These are phyloP conservation scores for Drosophila aff. DNA, from an alignment of 1,140 invertebrate species.

Conservation along the genomic window DNA sequence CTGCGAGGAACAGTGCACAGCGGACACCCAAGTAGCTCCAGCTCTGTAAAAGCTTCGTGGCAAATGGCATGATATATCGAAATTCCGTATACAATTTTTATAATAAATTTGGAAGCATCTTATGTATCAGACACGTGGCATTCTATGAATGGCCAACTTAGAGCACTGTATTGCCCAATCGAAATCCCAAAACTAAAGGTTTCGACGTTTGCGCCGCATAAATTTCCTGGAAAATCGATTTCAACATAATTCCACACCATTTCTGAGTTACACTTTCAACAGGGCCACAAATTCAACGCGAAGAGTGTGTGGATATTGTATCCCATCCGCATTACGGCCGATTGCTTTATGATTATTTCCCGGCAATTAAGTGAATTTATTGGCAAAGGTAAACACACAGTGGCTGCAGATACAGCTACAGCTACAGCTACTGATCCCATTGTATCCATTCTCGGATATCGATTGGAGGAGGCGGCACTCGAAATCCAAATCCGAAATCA, in stretches of 20 bases:
- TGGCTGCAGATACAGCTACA: conserved; percentile 22
- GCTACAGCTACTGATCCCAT: conserved; percentile 23
- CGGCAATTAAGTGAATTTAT: conserved; percentile 84
- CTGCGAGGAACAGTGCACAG: not conserved
- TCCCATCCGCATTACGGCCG: conserved; percentile 70
- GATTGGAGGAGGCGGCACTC: conserved; percentile 60
- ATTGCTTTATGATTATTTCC: conserved; percentile 85
- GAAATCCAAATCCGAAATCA: conserved; percentile 33
- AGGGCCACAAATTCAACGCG: conserved; percentile 45
- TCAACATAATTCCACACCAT: conserved; percentile 64
- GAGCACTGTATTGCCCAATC: conserved; percentile 10
- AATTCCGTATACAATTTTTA: not conserved
- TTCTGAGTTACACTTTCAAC: conserved; percentile 64
- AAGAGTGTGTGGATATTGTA: conserved; percentile 5
- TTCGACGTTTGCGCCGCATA: conserved; percentile 12
- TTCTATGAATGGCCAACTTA: conserved; percentile 21
- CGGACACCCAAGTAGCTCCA: conserved; percentile 19
- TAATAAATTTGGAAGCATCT: conserved; percentile 8
- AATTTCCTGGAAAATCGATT: conserved; percentile 55
- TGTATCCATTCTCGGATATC: conserved; percentile 42
- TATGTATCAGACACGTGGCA: not conserved
- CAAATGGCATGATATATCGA: not conserved
- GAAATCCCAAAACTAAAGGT: conserved; percentile 6
- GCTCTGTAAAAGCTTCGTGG: not conserved
- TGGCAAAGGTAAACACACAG: conserved; percentile 80